Conservation (phyloP, 2,113 vertebrate genomes). For the Gadus chalcogrammus region DNA sequence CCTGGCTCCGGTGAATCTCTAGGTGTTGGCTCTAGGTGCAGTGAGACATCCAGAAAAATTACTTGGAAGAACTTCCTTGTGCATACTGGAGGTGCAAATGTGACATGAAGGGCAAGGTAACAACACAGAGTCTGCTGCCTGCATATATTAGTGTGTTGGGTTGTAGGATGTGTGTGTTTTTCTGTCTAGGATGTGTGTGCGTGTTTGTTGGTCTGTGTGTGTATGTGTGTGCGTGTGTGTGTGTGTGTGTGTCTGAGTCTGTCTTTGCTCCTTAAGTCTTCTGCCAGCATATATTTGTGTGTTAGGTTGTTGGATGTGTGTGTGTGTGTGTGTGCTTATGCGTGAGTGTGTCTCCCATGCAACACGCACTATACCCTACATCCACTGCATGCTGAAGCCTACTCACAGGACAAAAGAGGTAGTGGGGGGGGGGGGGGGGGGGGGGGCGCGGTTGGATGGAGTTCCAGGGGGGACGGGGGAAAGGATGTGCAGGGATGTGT, state of each 20-base stretch:
- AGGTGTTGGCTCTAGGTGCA: too few species aligned
- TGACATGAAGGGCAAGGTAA: too few species aligned
- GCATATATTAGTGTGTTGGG: neutral
- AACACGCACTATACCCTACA: neutral
- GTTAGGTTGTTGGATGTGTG: neutral
- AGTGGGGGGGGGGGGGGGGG: too few species aligned
- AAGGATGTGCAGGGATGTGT: neutral
- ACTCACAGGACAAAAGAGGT: neutral
- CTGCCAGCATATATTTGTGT: neutral
- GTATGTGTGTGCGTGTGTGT: neutral
- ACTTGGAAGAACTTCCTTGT: too few species aligned
- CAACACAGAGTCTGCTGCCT: too few species aligned
- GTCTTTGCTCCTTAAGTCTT: neutral
- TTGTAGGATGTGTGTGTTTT: too few species aligned
- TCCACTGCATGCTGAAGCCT: conserved; percentile 5
- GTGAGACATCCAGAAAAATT: too few species aligned
- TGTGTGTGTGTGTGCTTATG: neutral
- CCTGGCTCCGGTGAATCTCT: too few species aligned
- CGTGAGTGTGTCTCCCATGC: conserved; percentile 2
- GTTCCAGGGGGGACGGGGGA: neutral
- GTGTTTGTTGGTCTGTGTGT: neutral
- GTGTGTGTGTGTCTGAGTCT: neutral
- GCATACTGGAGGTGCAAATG: too few species aligned
- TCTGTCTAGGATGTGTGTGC: too few species aligned
- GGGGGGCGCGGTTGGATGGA: too few species aligned